Percentiles rank a stretch among this genome's conserved stretches.
Evolutionary conservation across 2,797 vertebrate species (phyloP).

Genomic region (Taenioides sp.): DNA sequence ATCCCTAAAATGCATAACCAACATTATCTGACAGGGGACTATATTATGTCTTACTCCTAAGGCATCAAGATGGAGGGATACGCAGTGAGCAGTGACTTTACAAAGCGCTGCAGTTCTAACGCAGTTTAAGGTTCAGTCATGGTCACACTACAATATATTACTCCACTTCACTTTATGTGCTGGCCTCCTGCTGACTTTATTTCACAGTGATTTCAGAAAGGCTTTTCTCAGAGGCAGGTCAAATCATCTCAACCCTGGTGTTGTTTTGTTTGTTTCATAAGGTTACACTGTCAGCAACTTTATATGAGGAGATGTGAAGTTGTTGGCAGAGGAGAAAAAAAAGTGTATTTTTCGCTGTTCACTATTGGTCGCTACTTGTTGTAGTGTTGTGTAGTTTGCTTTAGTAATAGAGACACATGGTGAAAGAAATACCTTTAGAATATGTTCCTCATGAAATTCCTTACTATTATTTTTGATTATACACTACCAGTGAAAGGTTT

Average conservation of each 20-base stretch:
- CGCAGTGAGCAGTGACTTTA: no score
- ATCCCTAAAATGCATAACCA: not conserved
- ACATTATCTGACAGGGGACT: not conserved
- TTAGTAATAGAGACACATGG: no score
- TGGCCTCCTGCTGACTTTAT: not conserved
- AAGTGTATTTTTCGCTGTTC: no score
- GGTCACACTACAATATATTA: not conserved
- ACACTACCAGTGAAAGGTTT: no score
- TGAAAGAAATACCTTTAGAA: no score
- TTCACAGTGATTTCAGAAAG: not conserved
- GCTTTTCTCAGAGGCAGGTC: not conserved
- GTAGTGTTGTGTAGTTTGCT: no score
- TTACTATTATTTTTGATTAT: no score
- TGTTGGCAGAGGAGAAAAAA: not conserved
- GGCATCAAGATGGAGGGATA: slow-evolving; percentile 21
- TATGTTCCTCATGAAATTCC: no score
- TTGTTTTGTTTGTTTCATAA: not conserved
- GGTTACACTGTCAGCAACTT: not conserved
- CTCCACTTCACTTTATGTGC: not conserved
- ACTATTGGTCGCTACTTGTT: no score
- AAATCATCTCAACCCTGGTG: slow-evolving; percentile 1
- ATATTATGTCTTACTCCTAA: not conserved
- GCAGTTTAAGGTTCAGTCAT: slow-evolving; percentile 1
- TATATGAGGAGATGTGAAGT: not conserved
- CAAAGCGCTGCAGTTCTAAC: no score